phyloP scores from a whole-genome alignment of 2,797 vertebrate genomes.

The Poecilia velifera region DNA sequence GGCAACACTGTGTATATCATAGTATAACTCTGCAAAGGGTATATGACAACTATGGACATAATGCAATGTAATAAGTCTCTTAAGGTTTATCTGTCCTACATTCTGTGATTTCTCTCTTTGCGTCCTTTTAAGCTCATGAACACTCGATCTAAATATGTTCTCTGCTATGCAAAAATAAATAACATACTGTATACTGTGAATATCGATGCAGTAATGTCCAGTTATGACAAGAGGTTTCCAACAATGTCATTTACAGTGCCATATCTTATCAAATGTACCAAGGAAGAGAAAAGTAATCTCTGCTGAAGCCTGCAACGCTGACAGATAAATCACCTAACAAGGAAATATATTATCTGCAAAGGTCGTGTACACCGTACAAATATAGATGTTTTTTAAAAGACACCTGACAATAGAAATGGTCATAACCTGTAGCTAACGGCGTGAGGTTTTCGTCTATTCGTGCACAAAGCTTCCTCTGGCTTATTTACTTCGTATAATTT shows the following conservation, averaged over 20 bases:
- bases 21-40: constrained; percentile 63
- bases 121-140: constrained; percentile 72
- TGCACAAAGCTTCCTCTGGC: constrained; percentile 72
- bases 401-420: constrained; percentile 74
- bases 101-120: constrained; percentile 43
- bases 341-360: constrained; percentile 79
- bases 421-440: constrained; percentile 67
- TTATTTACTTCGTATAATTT: constrained; percentile 61
- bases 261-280: constrained; percentile 73
- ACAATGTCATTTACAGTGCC: constrained; percentile 65
- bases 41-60: constrained; percentile 65
- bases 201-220: constrained; percentile 79
- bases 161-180: constrained; percentile 97
- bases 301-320: constrained; percentile 64
- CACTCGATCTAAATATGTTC: constrained; percentile 76
- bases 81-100: constrained; percentile 42
- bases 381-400: constrained; percentile 79
- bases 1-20: constrained; percentile 69
- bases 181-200: constrained; percentile 72
- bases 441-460: constrained; percentile 62
- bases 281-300: constrained; percentile 63
- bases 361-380: constrained; percentile 79
- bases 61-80: constrained; percentile 50
- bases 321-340: constrained; percentile 69
- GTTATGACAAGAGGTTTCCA: constrained; percentile 80